phyloP scores from a whole-genome alignment of 2,113 vertebrate genomes.

The Anthoscopus minutus region DNA sequence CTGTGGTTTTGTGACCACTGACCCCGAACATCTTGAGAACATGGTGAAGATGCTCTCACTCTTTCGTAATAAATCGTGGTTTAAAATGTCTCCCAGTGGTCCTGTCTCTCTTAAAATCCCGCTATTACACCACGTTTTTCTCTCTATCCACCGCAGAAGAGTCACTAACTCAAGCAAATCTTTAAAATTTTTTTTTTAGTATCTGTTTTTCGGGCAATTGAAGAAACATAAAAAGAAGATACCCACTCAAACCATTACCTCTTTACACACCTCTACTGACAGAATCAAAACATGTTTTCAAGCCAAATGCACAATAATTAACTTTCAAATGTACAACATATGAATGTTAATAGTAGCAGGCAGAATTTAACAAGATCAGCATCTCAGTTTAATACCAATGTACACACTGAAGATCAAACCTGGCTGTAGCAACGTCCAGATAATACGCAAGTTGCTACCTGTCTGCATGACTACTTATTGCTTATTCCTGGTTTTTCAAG shows the following conservation, averaged over 20 bases:
- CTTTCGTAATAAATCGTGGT: too few species aligned
- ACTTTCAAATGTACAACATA: not conserved
- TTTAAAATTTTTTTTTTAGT: not conserved
- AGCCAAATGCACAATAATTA: not conserved
- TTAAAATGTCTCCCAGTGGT: too few species aligned
- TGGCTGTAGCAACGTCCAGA: rapidly evolving
- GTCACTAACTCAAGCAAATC: not conserved
- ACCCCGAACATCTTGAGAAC: too few species aligned
- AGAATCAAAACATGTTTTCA: not conserved
- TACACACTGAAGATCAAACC: not conserved
- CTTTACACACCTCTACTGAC: not conserved
- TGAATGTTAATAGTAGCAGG: not conserved
- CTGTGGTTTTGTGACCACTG: too few species aligned
- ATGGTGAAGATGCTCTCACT: too few species aligned
- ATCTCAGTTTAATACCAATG: not conserved
- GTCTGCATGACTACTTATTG: not conserved
- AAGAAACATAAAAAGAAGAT: not conserved
- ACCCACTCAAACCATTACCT: not conserved
- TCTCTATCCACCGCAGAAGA: not conserved
- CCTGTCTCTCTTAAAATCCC: too few species aligned
- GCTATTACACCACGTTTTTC: not conserved
- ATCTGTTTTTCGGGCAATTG: not conserved
- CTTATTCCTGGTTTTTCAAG: not conserved
- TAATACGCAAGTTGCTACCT: not conserved
- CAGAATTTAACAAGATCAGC: not conserved